Evolutionary conservation across 2,113 vertebrate genomes (phyloP), one percentile per base, ranked within the genome.

Genomic region (Porphyrio hochstetteri): DNA sequence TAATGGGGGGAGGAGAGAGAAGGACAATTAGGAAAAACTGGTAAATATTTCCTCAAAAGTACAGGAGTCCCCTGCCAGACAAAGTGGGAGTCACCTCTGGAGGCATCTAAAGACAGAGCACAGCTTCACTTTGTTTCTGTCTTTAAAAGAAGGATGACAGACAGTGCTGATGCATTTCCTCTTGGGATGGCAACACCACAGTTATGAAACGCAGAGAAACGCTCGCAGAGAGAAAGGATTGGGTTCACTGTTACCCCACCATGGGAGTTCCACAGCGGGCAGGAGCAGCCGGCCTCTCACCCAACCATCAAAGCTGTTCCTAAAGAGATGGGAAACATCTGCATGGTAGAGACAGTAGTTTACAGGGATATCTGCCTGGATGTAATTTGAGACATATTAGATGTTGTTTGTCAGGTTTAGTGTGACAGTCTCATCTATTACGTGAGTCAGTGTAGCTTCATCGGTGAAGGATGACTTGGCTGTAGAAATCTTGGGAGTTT

Each of bases 381-480:
- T 55, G 68, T 64, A 92, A 80, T 83, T 74, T 71, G 90, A 93
- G 90, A 59, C 59, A n/a, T 56, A 86, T 78, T 95, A 90, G 92
- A 92, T 52, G 64, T 36, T 88, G 68, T 95, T 93, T 94, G 76
- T 88, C 83, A 93, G 88, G 88, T 88, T 97, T 44, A 90, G 71
- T 68, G 85, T 75, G 92, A 90, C 92, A 94, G 87, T 40, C 78
- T 82, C 77, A 94, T 90, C 86, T 94, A 80, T 88, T 64, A 80
- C 29, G 88, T 86, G 93, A 96, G 86, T 93, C 92, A 86, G 56
- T 16, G 78, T 44, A 71, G 86, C 79, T 94, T 93, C 91, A 78
- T 19, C 86, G 81, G 76, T 88, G 90, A 96, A 81, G 64, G 76
- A 92, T 93, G 64, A 86, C 72, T 95, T 90, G 82, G 85, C 88